Percentiles rank a stretch among this genome's conserved stretches.
Evolutionary conservation across 2,888 invertebrate species (phyloP).

Genomic region (Heliothis peltigera): DNA sequence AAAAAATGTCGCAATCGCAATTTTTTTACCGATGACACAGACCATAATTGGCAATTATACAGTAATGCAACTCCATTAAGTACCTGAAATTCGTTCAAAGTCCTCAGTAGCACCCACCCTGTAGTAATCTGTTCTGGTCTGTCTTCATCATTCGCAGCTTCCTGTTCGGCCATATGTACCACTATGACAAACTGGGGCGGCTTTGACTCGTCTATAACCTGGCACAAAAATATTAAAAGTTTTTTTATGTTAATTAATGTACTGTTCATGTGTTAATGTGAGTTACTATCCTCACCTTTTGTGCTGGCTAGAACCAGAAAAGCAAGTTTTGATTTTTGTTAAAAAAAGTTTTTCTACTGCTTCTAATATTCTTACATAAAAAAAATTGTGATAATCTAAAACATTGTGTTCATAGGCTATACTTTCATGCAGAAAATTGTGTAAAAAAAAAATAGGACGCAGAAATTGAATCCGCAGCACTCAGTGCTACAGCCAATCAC

Average conservation of each 20-base stretch:
- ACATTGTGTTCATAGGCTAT: too few relatives aligned
- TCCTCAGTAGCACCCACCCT: slow-evolving; percentile 88
- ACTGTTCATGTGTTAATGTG: slow-evolving; percentile 34
- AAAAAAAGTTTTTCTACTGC: slow-evolving; percentile 13
- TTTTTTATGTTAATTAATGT: slow-evolving; percentile 6
- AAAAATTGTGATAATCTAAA: too few relatives aligned
- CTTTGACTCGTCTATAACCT: slow-evolving; percentile 91
- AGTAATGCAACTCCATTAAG: background rate
- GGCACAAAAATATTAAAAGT: slow-evolving; percentile 41
- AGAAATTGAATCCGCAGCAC: too few relatives aligned
- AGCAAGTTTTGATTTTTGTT: slow-evolving; percentile 44
- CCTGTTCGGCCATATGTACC: slow-evolving; percentile 93
- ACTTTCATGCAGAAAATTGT: too few relatives aligned
- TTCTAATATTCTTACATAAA: background rate
- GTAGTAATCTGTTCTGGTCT: slow-evolving; percentile 87
- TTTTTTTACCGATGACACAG: background rate
- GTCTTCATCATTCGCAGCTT: slow-evolving; percentile 86
- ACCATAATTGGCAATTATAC: too few relatives aligned
- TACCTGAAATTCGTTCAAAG: slow-evolving; percentile 91
- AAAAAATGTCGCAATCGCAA: background rate
- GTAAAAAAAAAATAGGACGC: too few relatives aligned
- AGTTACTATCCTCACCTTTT: slow-evolving; percentile 48
- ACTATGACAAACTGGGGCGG: slow-evolving; percentile 94
- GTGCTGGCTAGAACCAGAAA: slow-evolving; percentile 46
- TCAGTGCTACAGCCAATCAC: too few relatives aligned